phyloP scores from a whole-genome alignment of 2,113 vertebrate genomes.

The Elephantulus edwardii region DNA sequence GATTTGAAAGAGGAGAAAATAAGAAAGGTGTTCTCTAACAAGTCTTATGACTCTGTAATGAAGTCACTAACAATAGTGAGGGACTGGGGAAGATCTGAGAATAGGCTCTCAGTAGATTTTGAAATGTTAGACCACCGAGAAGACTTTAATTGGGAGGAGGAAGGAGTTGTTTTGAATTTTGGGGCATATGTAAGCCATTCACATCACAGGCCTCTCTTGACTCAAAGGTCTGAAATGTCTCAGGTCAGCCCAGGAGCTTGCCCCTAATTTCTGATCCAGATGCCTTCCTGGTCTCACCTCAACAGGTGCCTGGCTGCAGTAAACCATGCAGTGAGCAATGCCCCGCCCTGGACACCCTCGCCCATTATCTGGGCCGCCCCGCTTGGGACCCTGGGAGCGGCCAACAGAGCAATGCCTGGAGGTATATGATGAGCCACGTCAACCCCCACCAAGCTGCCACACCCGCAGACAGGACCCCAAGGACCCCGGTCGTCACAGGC shows the following conservation, averaged over 20 bases:
- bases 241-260: background rate
- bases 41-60: background rate
- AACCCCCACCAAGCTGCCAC: slow-evolving; percentile 75
- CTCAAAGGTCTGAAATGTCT: background rate
- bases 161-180: background rate
- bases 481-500: slow-evolving; percentile 84
- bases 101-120: background rate
- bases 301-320: slow-evolving; percentile 72
- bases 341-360: slow-evolving; percentile 78
- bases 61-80: background rate
- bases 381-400: slow-evolving; percentile 78
- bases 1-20: background rate
- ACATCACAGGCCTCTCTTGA: slow-evolving; percentile 10
- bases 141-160: slow-evolving; percentile 37
- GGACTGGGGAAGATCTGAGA: background rate
- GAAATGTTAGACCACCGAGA: slow-evolving; percentile 32
- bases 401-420: slow-evolving; percentile 83
- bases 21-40: background rate
- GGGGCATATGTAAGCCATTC: background rate
- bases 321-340: slow-evolving; percentile 88
- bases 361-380: slow-evolving; percentile 82
- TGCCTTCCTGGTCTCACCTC: slow-evolving; percentile 35
- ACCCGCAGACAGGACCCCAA: slow-evolving; percentile 82
- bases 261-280: background rate
- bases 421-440: slow-evolving; percentile 80